Conservation (phyloP, 2,797 vertebrate genomes). For the Halcyon smyrnensis region DNA sequence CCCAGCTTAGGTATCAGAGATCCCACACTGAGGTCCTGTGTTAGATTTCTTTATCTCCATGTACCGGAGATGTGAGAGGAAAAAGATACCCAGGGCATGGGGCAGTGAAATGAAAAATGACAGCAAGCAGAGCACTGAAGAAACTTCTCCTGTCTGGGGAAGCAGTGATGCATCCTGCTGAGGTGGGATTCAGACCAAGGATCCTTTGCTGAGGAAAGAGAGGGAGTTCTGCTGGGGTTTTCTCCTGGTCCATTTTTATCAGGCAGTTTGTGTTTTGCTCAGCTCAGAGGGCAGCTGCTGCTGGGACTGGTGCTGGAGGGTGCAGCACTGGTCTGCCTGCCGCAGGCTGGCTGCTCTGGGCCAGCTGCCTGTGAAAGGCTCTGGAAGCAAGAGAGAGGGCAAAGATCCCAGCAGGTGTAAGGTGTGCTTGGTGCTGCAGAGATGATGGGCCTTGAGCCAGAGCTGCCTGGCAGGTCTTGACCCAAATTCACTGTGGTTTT, state of each 20-base stretch:
- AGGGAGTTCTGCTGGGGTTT: neutral
- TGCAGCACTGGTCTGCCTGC: neutral
- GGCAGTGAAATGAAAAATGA: neutral
- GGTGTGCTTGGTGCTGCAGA: neutral
- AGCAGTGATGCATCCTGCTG: neutral
- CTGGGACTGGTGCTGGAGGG: neutral
- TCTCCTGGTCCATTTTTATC: neutral
- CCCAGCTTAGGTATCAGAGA: neutral
- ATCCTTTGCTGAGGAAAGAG: neutral
- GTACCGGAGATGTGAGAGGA: neutral
- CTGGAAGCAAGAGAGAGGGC: neutral
- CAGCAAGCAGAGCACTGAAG: neutral
- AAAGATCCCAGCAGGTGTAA: neutral
- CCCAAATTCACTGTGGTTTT: neutral
- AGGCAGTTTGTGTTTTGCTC: neutral
- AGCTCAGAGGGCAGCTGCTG: neutral
- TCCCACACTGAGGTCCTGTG: neutral
- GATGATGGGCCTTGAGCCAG: neutral
- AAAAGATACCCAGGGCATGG: neutral
- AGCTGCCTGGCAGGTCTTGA: neutral
- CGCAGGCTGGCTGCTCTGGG: neutral
- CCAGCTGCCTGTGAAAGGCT: neutral
- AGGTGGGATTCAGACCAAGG: neutral
- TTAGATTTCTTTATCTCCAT: neutral
- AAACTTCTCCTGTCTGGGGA: neutral